Base-by-base conservation (phyloP, 2,888 invertebrate species). In the Mesodorylaimus sp. region DNA sequence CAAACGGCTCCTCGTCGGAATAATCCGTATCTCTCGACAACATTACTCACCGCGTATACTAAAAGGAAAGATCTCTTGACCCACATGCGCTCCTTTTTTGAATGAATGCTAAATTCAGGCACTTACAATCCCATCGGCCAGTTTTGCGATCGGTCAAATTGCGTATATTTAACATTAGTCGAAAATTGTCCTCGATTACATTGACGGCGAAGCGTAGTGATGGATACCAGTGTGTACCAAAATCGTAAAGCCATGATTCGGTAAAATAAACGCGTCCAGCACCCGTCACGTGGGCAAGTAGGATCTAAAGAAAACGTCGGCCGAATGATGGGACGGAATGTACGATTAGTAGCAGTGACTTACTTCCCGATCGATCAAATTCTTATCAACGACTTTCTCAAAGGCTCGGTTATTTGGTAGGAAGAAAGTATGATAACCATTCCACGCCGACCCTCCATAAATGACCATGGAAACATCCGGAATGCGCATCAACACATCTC, bases 391-490 rank as follows among this genome's bases (percentile, higher is more conserved):
- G 16, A 53, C 42, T 47, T 63, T 61, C 1, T 60, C 58, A 52
- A 66, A 66, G 3, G 66, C 66, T 3, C 57, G 53, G 53, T 66
- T 62, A 48, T 54, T 62, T 2, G 66, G 66, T 43, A 66, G 55
- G 53, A 66, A 66, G 54, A 64, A 66, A 1, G 65, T 65, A 53
- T 65, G 64, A 53, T 62, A 66, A 21, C 63, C 63, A 47, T 61
- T 59, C 60, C 60, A 61, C 1, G 58, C 61, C 10, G 61, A 61
- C 3, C 56, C 55, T 7, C 64, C 64, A 41, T 55, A 65, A 42
- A 64, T 60, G 7, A 66, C 61, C 1, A 62, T 53, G 1, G 62
- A 61, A 42, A 65, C 61, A 51, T 64, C 64, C 1, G 65, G 65
- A 13, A 59, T 57, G 1, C 61, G 58, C 44, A 62, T 58, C 10